Conservation (phyloP, 2,113 vertebrate genomes). For the Spheniscus mendiculus region DNA sequence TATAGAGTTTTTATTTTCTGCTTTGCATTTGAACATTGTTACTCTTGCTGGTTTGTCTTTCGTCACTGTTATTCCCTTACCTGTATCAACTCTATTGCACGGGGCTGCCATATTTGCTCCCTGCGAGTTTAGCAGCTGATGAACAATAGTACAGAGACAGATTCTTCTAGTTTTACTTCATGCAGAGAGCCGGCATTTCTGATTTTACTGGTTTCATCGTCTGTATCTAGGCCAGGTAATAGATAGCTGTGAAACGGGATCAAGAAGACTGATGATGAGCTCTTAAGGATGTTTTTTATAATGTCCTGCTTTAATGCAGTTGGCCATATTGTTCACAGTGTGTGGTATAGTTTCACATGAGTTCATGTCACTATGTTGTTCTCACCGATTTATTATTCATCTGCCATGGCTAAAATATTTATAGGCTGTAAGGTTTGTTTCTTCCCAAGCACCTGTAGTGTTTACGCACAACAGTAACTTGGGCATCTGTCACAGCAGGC, state of each 20-base stretch:
- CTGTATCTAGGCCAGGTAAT: background rate
- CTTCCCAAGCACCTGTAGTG: constrained; percentile 38
- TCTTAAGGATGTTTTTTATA: background rate
- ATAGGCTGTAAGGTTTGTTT: constrained; percentile 39
- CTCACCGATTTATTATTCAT: constrained; percentile 66
- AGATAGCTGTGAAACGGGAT: background rate
- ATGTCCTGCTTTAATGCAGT: constrained; percentile 18
- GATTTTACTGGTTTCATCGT: background rate
- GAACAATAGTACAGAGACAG: background rate
- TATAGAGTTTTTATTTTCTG: background rate
- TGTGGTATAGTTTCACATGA: constrained; percentile 61
- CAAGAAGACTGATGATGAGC: constrained; percentile 31
- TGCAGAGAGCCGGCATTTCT: background rate
- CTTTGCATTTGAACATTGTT: accelerated
- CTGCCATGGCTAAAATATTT: constrained; percentile 56
- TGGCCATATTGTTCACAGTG: constrained; percentile 67
- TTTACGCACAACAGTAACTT: background rate
- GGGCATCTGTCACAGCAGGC: constrained; percentile 42
- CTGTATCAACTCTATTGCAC: background rate
- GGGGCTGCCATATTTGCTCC: background rate
- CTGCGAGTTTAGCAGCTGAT: background rate
- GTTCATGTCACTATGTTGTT: constrained; percentile 57
- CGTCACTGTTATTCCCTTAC: background rate
- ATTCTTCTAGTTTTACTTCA: background rate
- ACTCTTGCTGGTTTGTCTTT: background rate